Base-by-base conservation (phyloP, 2,113 vertebrate genomes). In the Pseudopodoces humilis region DNA sequence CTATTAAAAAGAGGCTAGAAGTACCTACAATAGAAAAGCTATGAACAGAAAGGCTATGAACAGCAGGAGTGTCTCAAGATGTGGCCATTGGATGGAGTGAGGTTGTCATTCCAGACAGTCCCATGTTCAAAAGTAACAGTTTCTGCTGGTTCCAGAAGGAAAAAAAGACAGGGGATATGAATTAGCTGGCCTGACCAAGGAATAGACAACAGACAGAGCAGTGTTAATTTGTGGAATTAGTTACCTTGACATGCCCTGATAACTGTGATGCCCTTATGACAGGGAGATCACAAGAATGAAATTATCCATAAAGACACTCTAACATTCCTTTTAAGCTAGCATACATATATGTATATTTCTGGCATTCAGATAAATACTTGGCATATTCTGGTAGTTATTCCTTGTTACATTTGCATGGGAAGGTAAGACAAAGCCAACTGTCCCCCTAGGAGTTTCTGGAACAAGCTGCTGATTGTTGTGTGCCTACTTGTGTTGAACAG, bases 31-130 rank as follows among this genome's bases (percentile, higher is more conserved):
- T 13, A 88, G 33, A 56, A 93, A 71, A 79, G 37, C 37, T 39
- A 39, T 39, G 37, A 39, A 39, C 10, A 39, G 41, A 82, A 83
- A 82, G 25, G 14, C 23, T 79, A 13, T 43, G 41, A 71, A 47
- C 20, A 39, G 23, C 33, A 71, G 30, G 35, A 60, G 1, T 16
- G 8, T 85, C 62, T 68, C 0, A 0, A 83, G n/a, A 72, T 15
- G 9, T 59, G 9, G 21, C 12, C 35, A 23, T 13, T 50, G 70
- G 9, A 53, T 24, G 64, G 30, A 33, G 23, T n/a, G 30, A 70
- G 13, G 6, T 13, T 91, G 37, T 67, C 8, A 27, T 92, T 85
- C 53, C 33, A 55, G 37, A 28, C 20, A 63, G 56, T 52, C 9
- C 3, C 7, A 6, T 67, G n/a, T 62, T 90, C 13, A n/a, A 31